These are phyloP conservation scores for Saguinus midas DNA, from an alignment of 2,113 vertebrate species.

Conservation along the genomic window DNA sequence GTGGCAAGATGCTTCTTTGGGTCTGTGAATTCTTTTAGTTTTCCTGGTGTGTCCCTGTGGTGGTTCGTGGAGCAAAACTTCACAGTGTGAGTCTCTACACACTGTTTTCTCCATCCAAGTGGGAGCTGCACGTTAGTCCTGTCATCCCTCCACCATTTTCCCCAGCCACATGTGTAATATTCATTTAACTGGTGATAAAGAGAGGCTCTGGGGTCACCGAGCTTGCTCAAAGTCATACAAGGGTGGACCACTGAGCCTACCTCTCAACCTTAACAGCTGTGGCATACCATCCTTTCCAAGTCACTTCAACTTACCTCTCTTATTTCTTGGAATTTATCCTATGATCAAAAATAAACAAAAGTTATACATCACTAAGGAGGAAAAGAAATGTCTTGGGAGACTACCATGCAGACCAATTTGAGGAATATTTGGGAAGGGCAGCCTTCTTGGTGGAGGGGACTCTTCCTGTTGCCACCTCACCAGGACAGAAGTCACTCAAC, in stretches of 20 bases:
- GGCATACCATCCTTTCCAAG: background rate
- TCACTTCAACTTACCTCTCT: background rate
- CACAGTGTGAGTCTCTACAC: too few relatives aligned
- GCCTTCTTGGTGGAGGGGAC: background rate
- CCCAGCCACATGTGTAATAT: background rate
- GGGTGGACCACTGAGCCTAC: background rate
- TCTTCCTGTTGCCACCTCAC: background rate
- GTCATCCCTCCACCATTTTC: too few relatives aligned
- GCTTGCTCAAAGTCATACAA: background rate
- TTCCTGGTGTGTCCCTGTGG: too few relatives aligned
- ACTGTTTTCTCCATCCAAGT: too few relatives aligned
- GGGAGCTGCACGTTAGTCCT: too few relatives aligned
- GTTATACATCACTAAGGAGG: background rate
- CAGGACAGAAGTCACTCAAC: accelerated
- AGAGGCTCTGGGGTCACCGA: background rate
- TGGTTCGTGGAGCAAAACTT: too few relatives aligned
- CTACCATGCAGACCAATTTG: background rate
- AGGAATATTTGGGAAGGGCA: background rate
- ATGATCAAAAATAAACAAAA: background rate
- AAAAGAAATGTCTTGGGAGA: background rate
- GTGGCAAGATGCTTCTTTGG: too few relatives aligned
- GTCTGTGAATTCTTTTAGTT: too few relatives aligned
- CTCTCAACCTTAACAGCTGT: background rate
- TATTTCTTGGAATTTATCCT: background rate
- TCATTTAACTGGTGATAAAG: background rate